Conservation (phyloP, 2,888 invertebrate genomes). For the Cantharis lateralis region DNA sequence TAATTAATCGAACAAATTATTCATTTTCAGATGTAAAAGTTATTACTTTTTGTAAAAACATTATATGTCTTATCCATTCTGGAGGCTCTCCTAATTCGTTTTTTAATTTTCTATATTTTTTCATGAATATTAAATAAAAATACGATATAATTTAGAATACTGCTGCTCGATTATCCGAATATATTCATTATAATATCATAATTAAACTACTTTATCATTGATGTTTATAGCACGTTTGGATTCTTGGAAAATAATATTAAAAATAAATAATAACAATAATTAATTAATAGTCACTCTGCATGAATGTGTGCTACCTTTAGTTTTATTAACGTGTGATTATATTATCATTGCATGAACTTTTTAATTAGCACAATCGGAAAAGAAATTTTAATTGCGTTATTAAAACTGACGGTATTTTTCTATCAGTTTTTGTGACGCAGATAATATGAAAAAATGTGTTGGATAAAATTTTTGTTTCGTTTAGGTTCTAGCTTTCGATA, state of each 20-base stretch:
- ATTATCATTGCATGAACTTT: neutral
- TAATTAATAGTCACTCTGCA: neutral
- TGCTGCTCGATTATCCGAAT: neutral
- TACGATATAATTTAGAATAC: neutral
- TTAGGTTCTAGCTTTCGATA: constrained; percentile 81
- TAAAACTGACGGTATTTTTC: neutral
- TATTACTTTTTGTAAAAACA: neutral
- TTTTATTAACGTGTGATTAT: neutral
- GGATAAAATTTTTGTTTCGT: neutral
- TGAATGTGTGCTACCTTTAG: neutral
- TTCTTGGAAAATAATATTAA: neutral
- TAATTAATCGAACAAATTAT: neutral
- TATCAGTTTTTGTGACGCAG: neutral
- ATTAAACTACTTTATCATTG: neutral
- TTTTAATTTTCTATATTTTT: neutral
- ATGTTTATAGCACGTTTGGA: neutral
- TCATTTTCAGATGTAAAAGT: neutral
- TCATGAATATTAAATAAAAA: neutral
- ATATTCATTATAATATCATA: neutral
- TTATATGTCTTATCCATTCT: neutral
- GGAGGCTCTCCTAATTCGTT: neutral
- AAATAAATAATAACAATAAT: neutral
- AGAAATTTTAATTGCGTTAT: neutral
- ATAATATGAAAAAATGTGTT: neutral
- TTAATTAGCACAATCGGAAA: neutral